phyloP scores from a whole-genome alignment of 2,797 vertebrate genomes.

The Lutjanus campechanus region DNA sequence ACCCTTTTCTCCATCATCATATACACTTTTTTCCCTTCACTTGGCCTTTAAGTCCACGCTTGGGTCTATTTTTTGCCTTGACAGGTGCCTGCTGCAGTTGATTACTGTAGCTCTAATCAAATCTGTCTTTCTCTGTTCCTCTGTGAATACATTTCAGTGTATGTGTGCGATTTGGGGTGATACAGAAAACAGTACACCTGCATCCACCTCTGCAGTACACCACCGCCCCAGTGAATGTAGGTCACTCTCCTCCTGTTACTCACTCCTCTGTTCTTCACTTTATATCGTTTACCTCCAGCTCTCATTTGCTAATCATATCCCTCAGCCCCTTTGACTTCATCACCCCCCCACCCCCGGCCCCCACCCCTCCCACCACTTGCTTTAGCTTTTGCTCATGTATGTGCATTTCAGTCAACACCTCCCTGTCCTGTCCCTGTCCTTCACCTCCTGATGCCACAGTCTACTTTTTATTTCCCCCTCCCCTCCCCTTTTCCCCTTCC shows the following conservation, averaged over 20 bases:
- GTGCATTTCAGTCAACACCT: constrained; percentile 14
- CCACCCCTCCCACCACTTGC: neutral
- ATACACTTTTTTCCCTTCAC: neutral
- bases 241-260: constrained; percentile 63
- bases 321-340: constrained; percentile 6
- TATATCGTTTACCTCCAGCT: constrained; percentile 43
- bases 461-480: neutral
- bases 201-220: constrained; percentile 70
- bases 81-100: constrained; percentile 48
- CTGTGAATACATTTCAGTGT: constrained; percentile 21
- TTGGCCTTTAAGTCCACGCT: constrained; percentile 18
- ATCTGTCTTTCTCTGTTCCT: constrained; percentile 22
- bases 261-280: constrained; percentile 48
- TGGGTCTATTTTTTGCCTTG: constrained; percentile 27
- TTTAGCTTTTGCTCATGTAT: constrained; percentile 12
- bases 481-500: neutral
- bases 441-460: constrained; percentile 42
- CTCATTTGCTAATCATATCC: constrained; percentile 20
- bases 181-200: constrained; percentile 64
- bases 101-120: constrained; percentile 35
- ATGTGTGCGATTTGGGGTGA: constrained; percentile 4
- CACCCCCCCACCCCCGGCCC: too few species aligned
- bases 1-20: constrained; percentile 9
- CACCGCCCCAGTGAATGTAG: constrained; percentile 74
- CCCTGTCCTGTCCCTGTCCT: constrained; percentile 39